A percentile compares a stretch with the other conserved stretches of the same genome.
Evolutionary conservation across 2,888 invertebrate species (phyloP).

Genomic region (Drosophila bunnanda): DNA sequence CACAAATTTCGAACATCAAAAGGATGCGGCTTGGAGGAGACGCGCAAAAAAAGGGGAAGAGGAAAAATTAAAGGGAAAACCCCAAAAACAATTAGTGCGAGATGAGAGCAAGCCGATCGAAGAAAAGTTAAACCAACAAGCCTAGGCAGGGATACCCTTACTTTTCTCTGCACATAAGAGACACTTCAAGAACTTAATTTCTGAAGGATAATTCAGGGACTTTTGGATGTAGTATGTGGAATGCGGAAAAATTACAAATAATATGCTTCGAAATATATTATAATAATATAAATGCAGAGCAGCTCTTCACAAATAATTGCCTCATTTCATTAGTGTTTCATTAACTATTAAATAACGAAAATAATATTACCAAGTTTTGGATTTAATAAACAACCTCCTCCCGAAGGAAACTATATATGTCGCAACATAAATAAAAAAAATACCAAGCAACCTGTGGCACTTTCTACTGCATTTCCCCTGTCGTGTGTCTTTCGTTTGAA

Average conservation of each 20-base stretch:
- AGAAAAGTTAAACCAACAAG: background rate
- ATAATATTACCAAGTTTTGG: too few species aligned
- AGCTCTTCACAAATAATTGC: too few species aligned
- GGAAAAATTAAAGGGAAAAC: constrained; percentile 9
- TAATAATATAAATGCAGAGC: too few species aligned
- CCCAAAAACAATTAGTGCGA: constrained; percentile 27
- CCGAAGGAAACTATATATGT: too few species aligned
- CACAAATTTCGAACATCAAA: constrained; percentile 54
- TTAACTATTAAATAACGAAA: too few species aligned
- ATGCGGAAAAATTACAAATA: too few species aligned
- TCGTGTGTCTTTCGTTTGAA: background rate
- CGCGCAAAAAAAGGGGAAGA: constrained; percentile 2
- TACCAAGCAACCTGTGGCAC: background rate
- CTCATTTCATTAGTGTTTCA: too few species aligned
- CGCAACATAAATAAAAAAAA: too few species aligned
- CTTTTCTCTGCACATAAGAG: too few species aligned
- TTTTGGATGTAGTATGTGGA: background rate
- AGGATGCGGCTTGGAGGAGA: constrained; percentile 8
- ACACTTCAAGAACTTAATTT: background rate
- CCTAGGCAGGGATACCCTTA: background rate
- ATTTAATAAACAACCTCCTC: too few species aligned
- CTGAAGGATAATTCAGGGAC: background rate
- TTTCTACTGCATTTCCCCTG: background rate
- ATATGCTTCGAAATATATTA: too few species aligned
- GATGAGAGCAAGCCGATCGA: background rate